Conservation (phyloP, 1,140 invertebrate genomes). For the Sinella curviseta region DNA sequence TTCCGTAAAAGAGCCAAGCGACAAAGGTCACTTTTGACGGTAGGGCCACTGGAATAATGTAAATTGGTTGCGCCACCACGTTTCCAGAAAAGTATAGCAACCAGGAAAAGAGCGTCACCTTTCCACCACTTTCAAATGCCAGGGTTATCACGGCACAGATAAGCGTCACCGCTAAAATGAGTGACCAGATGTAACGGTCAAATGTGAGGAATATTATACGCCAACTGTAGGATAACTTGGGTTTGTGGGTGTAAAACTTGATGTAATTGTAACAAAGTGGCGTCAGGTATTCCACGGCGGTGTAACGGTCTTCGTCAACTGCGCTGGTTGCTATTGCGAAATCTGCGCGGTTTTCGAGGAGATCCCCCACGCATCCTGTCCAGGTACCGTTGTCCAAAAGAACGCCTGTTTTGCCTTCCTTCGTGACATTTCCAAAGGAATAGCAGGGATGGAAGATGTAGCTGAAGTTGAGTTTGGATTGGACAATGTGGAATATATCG, state of each 20-base stretch:
- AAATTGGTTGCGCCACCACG: neutral
- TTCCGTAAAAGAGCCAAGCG: conserved; percentile 5
- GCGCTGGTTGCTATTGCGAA: neutral
- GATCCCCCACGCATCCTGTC: neutral
- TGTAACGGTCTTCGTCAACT: neutral
- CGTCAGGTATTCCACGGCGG: neutral
- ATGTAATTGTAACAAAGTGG: neutral
- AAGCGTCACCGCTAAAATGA: neutral
- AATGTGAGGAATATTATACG: neutral
- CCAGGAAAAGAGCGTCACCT: neutral
- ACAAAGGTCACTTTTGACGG: neutral
- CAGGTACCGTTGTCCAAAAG: neutral
- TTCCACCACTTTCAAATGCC: neutral
- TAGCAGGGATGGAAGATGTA: neutral
- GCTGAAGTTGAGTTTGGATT: neutral
- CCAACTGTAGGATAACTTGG: neutral
- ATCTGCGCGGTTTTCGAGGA: neutral
- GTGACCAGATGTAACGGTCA: neutral
- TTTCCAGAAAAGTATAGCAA: neutral
- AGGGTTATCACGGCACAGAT: neutral
- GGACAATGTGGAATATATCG: neutral
- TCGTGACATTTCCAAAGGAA: neutral
- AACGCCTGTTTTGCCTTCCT: neutral
- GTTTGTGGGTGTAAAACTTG: neutral
- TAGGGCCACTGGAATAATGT: neutral